Evolutionary conservation across 1,140 invertebrate genomes (phyloP), one percentile per base, ranked within the genome.

Genomic region (Holcopasites calliopsidis): DNA sequence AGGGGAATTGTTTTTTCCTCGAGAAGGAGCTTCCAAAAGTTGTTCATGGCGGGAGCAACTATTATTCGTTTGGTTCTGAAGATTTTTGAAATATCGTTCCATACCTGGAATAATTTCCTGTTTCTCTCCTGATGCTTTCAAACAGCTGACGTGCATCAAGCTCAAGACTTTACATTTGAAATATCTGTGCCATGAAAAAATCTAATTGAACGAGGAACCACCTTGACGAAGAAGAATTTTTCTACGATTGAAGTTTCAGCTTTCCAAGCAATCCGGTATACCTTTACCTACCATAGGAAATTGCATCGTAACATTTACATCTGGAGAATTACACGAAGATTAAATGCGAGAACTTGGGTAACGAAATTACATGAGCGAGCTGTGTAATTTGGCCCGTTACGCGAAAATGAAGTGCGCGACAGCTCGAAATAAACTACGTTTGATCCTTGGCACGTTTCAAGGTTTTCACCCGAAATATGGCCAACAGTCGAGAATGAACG

Each of bases 391-490:
- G 61, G 73, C 84, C 82, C 82, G 42, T 86, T 50, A n/a, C 71
- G 82, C 35, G 73, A 83, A 75, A 88, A 87, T 87, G 80, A 86
- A 88, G 81, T 81, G 80, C 77, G 85, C 77, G 77, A 80, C 70
- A 68, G 85, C 85, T 84, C 76, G 85, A 88, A 88, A 88, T 88
- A 88, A 88, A 85, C 82, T 23, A 60, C 78, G 65, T 80, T 84
- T 77, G 68, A 83, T 85, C 82, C 79, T 85, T 84, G 79, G 83
- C 76, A 86, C 80, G 77, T 84, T 68, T 73, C 82, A 84, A 84
- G 82, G 82, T 83, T 76, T 71, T 60, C 66, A 55, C 49, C 3
- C 70, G 65, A 83, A 77, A 83, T 84, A 80, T 64, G 71, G 82
- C 77, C 77, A 72, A 72, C 77, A 65, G 44, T 77, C 71, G 52